phyloP scores from a whole-genome alignment of 1,140 invertebrate species.

The Drosophila bocki region DNA sequence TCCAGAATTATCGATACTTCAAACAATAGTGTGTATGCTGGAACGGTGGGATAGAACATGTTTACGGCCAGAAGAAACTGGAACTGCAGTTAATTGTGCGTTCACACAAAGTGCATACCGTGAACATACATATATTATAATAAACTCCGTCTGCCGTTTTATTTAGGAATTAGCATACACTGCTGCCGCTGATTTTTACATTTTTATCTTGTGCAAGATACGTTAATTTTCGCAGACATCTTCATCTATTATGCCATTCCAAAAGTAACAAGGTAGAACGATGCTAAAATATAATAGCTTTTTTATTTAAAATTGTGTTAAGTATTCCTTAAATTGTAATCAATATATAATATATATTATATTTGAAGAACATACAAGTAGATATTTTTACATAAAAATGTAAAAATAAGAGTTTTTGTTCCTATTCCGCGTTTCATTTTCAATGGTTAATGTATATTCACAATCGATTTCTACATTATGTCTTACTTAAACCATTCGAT shows the following conservation, averaged over 20 bases:
- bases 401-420: slow-evolving; percentile 7
- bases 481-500: slow-evolving; percentile 36
- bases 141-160: background rate
- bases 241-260: too few species aligned
- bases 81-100: background rate
- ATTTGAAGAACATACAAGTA: background rate
- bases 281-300: too few species aligned
- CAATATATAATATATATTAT: too few species aligned
- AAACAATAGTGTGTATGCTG: background rate
- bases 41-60: background rate
- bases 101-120: background rate
- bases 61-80: background rate
- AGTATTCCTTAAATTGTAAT: background rate
- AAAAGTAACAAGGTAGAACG: too few species aligned
- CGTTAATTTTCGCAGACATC: too few species aligned
- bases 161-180: too few species aligned
- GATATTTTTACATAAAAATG: background rate
- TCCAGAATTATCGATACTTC: slow-evolving; percentile 12
- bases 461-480: slow-evolving; percentile 2
- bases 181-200: too few species aligned
- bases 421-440: slow-evolving; percentile 24
- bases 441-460: background rate
- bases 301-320: too few species aligned
- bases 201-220: too few species aligned
- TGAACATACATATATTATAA: too few species aligned